These are phyloP conservation scores for Albula goreensis DNA, from an alignment of 2,113 vertebrate genomes.

Conservation along the genomic window DNA sequence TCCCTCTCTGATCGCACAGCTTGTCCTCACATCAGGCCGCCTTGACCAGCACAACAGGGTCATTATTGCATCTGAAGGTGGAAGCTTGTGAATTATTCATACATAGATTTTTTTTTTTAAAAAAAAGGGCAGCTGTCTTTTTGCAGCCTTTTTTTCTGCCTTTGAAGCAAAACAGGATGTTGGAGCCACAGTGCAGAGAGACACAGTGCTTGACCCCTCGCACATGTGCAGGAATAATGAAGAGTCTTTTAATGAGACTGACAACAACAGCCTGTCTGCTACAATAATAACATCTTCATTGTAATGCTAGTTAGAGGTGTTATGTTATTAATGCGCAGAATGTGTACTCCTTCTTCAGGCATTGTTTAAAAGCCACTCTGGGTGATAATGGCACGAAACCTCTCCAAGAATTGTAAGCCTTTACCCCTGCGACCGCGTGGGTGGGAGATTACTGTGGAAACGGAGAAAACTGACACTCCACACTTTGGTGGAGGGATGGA, in stretches of 20 bases:
- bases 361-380: slow-evolving; percentile 52
- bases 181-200: slow-evolving; percentile 23
- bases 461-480: background rate
- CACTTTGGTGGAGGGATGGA: background rate
- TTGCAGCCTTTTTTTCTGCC: slow-evolving; percentile 48
- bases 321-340: slow-evolving; percentile 49
- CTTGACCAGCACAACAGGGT: slow-evolving; percentile 17
- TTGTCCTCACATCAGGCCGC: slow-evolving; percentile 20
- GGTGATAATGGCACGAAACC: slow-evolving; percentile 48
- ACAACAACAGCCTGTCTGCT: slow-evolving; percentile 45
- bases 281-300: slow-evolving; percentile 32
- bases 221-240: slow-evolving; percentile 41
- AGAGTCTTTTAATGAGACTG: slow-evolving; percentile 36
- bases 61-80: slow-evolving; percentile 45
- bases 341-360: slow-evolving; percentile 48
- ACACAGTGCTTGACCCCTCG: slow-evolving; percentile 44
- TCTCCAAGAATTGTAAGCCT: slow-evolving; percentile 62
- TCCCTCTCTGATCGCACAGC: slow-evolving; percentile 3
- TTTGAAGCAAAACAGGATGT: slow-evolving; percentile 36
- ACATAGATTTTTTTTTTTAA: background rate
- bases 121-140: slow-evolving; percentile 45
- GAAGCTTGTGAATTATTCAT: slow-evolving; percentile 59
- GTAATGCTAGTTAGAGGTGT: slow-evolving; percentile 40
- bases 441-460: slow-evolving; percentile 47
- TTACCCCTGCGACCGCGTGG: slow-evolving; percentile 49